phyloP scores from a whole-genome alignment of 2,888 invertebrate species.

The Elmis aenea region DNA sequence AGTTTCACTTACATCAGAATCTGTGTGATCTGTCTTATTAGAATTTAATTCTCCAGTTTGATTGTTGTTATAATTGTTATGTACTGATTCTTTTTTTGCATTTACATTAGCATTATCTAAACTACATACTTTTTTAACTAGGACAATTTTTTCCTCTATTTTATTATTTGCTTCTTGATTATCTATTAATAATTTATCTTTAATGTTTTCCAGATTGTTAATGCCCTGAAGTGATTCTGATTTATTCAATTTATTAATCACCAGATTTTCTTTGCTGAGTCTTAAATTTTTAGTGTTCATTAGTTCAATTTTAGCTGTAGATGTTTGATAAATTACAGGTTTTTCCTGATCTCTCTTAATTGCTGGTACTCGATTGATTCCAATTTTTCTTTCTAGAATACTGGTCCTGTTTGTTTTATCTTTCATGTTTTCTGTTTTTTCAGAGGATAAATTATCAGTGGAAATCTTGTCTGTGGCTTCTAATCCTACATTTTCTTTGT shows the following conservation, averaged over 20 bases:
- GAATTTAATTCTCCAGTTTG: too few species aligned
- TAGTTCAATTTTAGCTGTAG: constrained; percentile 41
- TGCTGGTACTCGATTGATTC: constrained; percentile 55
- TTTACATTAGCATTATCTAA: constrained; percentile 5
- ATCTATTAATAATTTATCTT: constrained; percentile 7
- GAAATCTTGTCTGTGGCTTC: constrained; percentile 29
- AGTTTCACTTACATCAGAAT: constrained; percentile 16
- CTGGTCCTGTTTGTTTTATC: constrained; percentile 24
- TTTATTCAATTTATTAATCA: constrained; percentile 22
- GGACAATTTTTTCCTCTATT: constrained; percentile 11
- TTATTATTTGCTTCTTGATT: constrained; percentile 12
- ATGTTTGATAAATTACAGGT: constrained; percentile 56
- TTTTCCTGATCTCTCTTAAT: constrained; percentile 63
- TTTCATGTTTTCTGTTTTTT: constrained; percentile 16
- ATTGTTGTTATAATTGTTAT: too few species aligned
- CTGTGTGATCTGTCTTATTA: constrained; percentile 8
- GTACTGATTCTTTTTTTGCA: too few species aligned
- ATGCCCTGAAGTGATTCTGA: too few species aligned
- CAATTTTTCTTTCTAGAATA: constrained; percentile 35
- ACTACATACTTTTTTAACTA: constrained; percentile 5
- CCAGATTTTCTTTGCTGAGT: constrained; percentile 25
- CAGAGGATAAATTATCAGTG: constrained; percentile 40
- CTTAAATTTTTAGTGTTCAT: constrained; percentile 38
- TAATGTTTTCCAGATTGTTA: constrained; percentile 10
- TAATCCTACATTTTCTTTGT: constrained; percentile 45